Evolutionary conservation across 2,888 invertebrate species (phyloP).

Genomic region (Sinhomidia bicolor): DNA sequence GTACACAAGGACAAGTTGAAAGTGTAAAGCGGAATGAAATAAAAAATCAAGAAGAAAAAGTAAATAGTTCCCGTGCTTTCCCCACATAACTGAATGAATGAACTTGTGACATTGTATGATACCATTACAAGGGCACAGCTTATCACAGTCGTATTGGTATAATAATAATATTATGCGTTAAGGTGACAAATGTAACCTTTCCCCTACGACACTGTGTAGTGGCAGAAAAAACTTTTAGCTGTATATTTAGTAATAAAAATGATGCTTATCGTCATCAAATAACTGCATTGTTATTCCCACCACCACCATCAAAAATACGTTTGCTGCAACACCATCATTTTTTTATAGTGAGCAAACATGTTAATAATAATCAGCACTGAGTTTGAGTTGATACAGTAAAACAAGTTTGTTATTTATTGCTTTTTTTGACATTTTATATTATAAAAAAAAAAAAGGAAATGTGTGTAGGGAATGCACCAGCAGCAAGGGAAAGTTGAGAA

Average conservation of each 20-base stretch:
- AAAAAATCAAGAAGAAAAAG: neutral
- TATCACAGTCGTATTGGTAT: too few species aligned
- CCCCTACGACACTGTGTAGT: neutral
- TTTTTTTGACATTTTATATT: neutral
- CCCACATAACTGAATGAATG: neutral
- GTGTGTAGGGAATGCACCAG: too few species aligned
- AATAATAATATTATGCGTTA: neutral
- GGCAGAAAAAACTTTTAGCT: neutral
- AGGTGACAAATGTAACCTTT: neutral
- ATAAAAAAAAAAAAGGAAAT: too few species aligned
- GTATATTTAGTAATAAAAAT: too few species aligned
- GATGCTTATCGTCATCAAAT: neutral
- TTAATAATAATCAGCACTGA: slow-evolving; percentile 11
- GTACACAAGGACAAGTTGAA: neutral
- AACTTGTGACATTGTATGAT: neutral
- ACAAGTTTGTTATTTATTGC: slow-evolving; percentile 36
- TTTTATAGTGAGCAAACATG: neutral
- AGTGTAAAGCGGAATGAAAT: slow-evolving; percentile 12
- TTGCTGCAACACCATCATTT: neutral
- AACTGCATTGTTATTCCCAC: too few species aligned
- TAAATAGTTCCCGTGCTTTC: neutral
- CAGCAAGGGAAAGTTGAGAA: slow-evolving; percentile 7
- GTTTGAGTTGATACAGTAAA: neutral
- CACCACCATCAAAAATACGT: too few species aligned
- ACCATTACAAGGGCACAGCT: neutral